phyloP scores from a whole-genome alignment of 2,797 vertebrate species.

The Gila robusta region DNA sequence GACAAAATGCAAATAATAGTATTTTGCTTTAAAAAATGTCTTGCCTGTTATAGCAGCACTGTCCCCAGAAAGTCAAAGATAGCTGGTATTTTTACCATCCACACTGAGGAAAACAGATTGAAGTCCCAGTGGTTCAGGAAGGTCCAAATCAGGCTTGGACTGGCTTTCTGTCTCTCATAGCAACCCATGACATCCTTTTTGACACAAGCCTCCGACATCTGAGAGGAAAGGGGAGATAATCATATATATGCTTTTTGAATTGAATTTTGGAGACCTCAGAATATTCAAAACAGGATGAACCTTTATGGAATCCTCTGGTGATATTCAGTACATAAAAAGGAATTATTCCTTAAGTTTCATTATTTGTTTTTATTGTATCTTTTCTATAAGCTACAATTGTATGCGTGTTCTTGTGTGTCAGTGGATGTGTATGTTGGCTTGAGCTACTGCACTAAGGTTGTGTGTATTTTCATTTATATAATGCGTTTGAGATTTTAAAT shows the following conservation, averaged over 20 bases:
- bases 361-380: constrained; percentile 11
- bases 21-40: neutral
- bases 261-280: constrained; percentile 8
- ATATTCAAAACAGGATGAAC: constrained; percentile 36
- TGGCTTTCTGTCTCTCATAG: constrained; percentile 34
- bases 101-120: constrained; percentile 40
- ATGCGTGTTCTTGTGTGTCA: constrained; percentile 10
- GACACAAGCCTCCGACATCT: constrained; percentile 60
- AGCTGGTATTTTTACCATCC: constrained; percentile 30
- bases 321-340: constrained; percentile 8
- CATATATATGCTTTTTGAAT: constrained; percentile 42
- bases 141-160: constrained; percentile 62
- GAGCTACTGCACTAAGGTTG: neutral
- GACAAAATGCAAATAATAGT: neutral
- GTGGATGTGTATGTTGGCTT: constrained; percentile 7
- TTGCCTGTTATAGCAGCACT: neutral
- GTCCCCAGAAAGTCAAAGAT: constrained; percentile 12
- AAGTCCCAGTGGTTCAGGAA: constrained; percentile 48
- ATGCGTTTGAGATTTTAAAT: neutral
- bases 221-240: constrained; percentile 33
- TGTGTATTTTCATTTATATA: neutral
- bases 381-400: constrained; percentile 1
- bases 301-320: neutral
- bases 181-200: constrained; percentile 62
- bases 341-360: constrained; percentile 6